Evolutionary conservation across 2,797 vertebrate genomes (phyloP).

Genomic region (Cottoperca gobio): DNA sequence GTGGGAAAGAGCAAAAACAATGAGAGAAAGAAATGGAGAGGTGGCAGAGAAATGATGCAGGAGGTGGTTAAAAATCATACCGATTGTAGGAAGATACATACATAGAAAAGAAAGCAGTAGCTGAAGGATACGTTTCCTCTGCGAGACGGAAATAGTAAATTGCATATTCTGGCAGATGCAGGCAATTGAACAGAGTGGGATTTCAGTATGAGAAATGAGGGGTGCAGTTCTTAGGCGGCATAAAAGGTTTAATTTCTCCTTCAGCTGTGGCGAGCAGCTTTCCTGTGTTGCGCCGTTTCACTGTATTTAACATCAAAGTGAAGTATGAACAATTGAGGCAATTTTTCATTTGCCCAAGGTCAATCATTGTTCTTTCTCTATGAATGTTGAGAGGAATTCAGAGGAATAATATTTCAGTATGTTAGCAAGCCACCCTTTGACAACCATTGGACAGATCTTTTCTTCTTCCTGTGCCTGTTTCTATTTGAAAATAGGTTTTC

Average conservation of each 20-base stretch:
- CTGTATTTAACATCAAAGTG: slow-evolving; percentile 82
- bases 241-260: slow-evolving; percentile 74
- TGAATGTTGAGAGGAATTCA: slow-evolving; percentile 62
- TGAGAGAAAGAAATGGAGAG: slow-evolving; percentile 31
- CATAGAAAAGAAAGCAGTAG: slow-evolving; percentile 27
- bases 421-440: slow-evolving; percentile 58
- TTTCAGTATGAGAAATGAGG: slow-evolving; percentile 22
- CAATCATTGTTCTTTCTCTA: slow-evolving; percentile 75
- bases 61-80: slow-evolving; percentile 8
- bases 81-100: not conserved
- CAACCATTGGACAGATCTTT: slow-evolving; percentile 8
- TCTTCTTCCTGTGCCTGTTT: not conserved
- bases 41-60: slow-evolving; percentile 24
- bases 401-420: slow-evolving; percentile 61
- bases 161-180: slow-evolving; percentile 53
- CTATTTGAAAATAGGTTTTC: slow-evolving; percentile 15
- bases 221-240: slow-evolving; percentile 47
- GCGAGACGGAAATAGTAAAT: slow-evolving; percentile 51
- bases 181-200: slow-evolving; percentile 40
- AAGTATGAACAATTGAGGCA: slow-evolving; percentile 78
- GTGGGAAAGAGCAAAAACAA: slow-evolving; percentile 16
- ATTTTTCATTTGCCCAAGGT: slow-evolving; percentile 76
- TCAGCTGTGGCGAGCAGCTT: slow-evolving; percentile 61
- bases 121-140: slow-evolving; percentile 30
- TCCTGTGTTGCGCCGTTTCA: slow-evolving; percentile 63